Evolutionary conservation across 1,140 invertebrate species (phyloP), one percentile per base, ranked within the genome.

Genomic region (Heliconius nattereri): DNA sequence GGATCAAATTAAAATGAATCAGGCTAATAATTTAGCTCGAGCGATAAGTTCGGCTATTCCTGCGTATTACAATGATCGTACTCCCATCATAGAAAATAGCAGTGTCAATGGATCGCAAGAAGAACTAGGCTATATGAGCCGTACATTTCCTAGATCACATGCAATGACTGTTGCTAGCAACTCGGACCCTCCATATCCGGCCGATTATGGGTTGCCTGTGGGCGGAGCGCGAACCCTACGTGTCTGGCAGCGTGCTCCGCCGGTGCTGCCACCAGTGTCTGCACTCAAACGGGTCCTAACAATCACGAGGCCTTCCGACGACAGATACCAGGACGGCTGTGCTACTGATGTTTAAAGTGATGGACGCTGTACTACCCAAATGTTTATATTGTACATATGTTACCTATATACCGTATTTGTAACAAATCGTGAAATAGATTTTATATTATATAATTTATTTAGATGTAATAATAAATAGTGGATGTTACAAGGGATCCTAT

Each of bases 321-420:
- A 98, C 91, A 97, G 98, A 23, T 98, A 98, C 87, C 98, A 98
- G 90, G 98, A 98, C 94, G 97, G 97, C 80, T 98, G 97, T 90
- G 98, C 97, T 66, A 98, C 98, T 29, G 98, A 98, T 92, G 98
- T 98, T 89, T 98, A 91, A 84, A 86, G 79, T 85, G 73, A 85
- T 78, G 66, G 84, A 83, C 76, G 75, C 85, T 86, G 20, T 35
- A 72, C n/a, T 71, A 81, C 85, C 84, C 78, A 80, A 85, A 85
- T 86, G 86, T 85, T 81, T 87, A 85, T 87, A 90, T 84, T 92
- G 92, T 94, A 92, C 87, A 92, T 91, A 91, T 87, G 85, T 90
- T 89, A 89, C 86, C 84, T 86, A 86, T 86, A 87, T 83, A 82
- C 71, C 71, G 85, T 84, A 84, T 87, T 86, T 87, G 87, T 89